These are phyloP conservation scores for Monoplex corrugatus DNA, from an alignment of 2,888 invertebrate species.

Conservation along the genomic window DNA sequence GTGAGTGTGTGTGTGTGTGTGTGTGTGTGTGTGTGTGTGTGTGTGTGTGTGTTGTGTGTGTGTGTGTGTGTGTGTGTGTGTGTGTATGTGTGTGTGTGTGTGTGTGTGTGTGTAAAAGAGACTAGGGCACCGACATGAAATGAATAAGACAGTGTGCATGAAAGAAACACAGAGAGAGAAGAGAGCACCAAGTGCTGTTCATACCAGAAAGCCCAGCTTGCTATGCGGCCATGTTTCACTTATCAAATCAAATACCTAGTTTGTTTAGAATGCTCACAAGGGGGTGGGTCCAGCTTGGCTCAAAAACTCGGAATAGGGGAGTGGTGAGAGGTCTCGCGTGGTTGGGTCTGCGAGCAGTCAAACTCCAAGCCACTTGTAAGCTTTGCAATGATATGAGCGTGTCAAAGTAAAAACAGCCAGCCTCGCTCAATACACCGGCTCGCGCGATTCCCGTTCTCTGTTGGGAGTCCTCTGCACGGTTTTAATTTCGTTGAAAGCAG, in stretches of 20 bases:
- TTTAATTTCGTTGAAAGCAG: constrained; percentile 52
- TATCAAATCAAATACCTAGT: constrained; percentile 46
- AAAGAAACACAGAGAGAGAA: constrained; percentile 26
- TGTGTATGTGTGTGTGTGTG: too few relatives aligned
- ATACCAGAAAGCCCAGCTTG: constrained; percentile 26
- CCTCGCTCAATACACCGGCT: constrained; percentile 43
- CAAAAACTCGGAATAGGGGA: constrained; percentile 32
- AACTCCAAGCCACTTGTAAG: constrained; percentile 49
- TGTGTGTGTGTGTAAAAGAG: neutral
- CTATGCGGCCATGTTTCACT: constrained; percentile 39
- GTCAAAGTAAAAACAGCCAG: constrained; percentile 43
- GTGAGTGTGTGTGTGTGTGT: too few relatives aligned
- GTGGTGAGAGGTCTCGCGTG: constrained; percentile 50
- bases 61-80: neutral
- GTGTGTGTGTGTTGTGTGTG: neutral
- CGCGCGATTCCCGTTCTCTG: constrained; percentile 38
- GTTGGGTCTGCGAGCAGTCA: constrained; percentile 50
- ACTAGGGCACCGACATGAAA: neutral
- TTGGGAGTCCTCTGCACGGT: constrained; percentile 34
- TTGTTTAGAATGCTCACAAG: constrained; percentile 43
- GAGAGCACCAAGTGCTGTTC: constrained; percentile 29
- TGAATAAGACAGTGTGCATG: neutral
- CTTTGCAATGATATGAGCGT: constrained; percentile 46
- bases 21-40: neutral
- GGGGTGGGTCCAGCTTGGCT: constrained; percentile 33